Evolutionary conservation across 92 coral and sea anemone species (phyloP).

Genomic region (Porites divaricata): DNA sequence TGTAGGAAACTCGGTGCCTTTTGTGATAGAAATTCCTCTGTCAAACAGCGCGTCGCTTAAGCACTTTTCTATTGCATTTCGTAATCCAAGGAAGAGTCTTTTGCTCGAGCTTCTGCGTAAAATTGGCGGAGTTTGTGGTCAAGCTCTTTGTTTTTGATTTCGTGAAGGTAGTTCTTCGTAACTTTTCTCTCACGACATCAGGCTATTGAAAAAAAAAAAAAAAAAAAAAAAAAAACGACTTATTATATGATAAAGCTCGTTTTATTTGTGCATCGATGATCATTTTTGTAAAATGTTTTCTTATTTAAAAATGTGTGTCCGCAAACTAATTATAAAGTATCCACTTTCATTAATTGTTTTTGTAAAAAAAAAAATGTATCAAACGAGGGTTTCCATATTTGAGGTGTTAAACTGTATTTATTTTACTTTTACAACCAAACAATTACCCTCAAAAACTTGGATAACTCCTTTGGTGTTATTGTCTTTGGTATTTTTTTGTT

Average conservation of each 20-base stretch:
- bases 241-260: no score
- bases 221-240: no score
- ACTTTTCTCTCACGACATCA: constrained; percentile 44
- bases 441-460: constrained; percentile 50
- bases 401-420: no score
- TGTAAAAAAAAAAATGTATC: no score
- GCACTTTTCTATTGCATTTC: constrained; percentile 29
- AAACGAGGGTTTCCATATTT: no score
- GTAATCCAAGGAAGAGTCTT: constrained; percentile 21
- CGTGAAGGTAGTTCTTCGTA: constrained; percentile 3
- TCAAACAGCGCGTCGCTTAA: constrained; percentile 36
- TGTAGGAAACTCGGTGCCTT: constrained; percentile 22
- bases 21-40: constrained; percentile 17
- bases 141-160: constrained; percentile 42
- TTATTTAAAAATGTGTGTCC: no score
- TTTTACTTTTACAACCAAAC: no score
- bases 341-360: no score
- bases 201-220: constrained; percentile 1
- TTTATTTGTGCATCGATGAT: no score
- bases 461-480: constrained; percentile 46
- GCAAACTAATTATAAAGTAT: no score
- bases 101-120: constrained; percentile 27
- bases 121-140: constrained; percentile 44
- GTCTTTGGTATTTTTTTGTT: constrained; percentile 41
- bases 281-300: no score